phyloP scores from a whole-genome alignment of 2,888 invertebrate species.

The Seira ritae region DNA sequence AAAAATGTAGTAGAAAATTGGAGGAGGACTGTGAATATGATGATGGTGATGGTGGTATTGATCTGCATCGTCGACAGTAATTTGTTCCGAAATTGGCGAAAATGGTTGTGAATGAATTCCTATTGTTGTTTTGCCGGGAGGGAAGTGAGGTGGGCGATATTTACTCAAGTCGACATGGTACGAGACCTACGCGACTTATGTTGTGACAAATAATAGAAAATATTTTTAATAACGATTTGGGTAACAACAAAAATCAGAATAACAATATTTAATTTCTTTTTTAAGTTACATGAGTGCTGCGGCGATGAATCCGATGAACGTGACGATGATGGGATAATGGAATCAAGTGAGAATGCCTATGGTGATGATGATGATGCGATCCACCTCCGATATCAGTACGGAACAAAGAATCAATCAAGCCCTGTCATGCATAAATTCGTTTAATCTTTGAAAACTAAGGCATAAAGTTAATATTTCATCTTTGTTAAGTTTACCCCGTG shows the following conservation, averaged over 20 bases:
- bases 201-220: not conserved
- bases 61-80: too few species aligned
- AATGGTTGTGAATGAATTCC: constrained; percentile 20
- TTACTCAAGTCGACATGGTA: constrained; percentile 52
- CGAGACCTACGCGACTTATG: constrained; percentile 46
- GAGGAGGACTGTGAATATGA: not conserved
- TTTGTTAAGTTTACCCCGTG: not conserved
- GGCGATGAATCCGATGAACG: constrained; percentile 38
- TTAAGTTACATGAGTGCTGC: constrained; percentile 38
- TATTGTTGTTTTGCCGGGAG: not conserved
- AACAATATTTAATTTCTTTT: not conserved
- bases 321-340: constrained; percentile 37
- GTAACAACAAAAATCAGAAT: not conserved
- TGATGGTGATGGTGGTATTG: not conserved
- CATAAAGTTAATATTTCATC: too few species aligned
- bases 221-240: not conserved
- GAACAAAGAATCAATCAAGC: constrained; percentile 37
- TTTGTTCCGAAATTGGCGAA: not conserved
- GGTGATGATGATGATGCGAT: constrained; percentile 40
- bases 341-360: constrained; percentile 27
- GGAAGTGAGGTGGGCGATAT: constrained; percentile 21
- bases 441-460: not conserved
- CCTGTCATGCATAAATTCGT: constrained; percentile 9
- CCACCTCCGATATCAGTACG: constrained; percentile 35
- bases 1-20: not conserved